A percentile compares a stretch with the other conserved stretches of the same genome.
Conservation (phyloP, 1,140 invertebrate species). For the Asbolus verrucosus region DNA sequence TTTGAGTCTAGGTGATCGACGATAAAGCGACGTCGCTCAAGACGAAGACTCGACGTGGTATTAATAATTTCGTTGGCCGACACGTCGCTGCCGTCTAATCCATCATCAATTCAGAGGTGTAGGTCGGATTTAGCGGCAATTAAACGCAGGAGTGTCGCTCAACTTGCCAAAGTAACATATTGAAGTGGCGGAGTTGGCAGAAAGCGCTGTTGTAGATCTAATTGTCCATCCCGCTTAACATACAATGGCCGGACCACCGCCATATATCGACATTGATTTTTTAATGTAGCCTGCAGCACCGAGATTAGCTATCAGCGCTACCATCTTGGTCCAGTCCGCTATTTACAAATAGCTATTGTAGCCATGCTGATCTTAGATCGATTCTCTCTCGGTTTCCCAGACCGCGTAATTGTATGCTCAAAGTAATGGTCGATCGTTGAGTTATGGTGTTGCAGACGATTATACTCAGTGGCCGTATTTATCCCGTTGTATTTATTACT, state of each 20-base stretch:
- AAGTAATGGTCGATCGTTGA: conserved; percentile 45
- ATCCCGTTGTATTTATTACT: conserved; percentile 48
- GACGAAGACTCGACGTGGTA: conserved; percentile 4
- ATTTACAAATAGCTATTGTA: conserved; percentile 60
- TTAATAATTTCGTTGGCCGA: conserved; percentile 27
- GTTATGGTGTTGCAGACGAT: conserved; percentile 50
- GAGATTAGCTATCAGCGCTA: conserved; percentile 57
- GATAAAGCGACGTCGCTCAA: conserved; percentile 31
- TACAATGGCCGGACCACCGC: conserved; percentile 56
- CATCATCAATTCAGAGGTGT: conserved; percentile 15
- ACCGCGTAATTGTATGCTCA: conserved; percentile 49
- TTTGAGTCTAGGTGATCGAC: conserved; percentile 39
- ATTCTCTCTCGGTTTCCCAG: conserved; percentile 36
- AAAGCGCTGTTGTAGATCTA: conserved; percentile 49
- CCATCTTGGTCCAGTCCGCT: conserved; percentile 55
- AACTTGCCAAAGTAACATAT: conserved; percentile 42
- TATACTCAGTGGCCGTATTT: conserved; percentile 53
- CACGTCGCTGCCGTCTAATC: conserved; percentile 23
- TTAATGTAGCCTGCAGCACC: conserved; percentile 57
- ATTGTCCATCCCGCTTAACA: conserved; percentile 58
- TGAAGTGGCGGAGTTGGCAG: conserved; percentile 47
- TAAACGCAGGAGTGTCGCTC: conserved; percentile 4
- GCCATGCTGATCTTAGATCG: conserved; percentile 40
- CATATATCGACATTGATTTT: conserved; percentile 59
- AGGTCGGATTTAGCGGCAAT: conserved; percentile 18